These are phyloP conservation scores for Hemitrygon akajei DNA, from an alignment of 2,797 vertebrate species.

Conservation along the genomic window DNA sequence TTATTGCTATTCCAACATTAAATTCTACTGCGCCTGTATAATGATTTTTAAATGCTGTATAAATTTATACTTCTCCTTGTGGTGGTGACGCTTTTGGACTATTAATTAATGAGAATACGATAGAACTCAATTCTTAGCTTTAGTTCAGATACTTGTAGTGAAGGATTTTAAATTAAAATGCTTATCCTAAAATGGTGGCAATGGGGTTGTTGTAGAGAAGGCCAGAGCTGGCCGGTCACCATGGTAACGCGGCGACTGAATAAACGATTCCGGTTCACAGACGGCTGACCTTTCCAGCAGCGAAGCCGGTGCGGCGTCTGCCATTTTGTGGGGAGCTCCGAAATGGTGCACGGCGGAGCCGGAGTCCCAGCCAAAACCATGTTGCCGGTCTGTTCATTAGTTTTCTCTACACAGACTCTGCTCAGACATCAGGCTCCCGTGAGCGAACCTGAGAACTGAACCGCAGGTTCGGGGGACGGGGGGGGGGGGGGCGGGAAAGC, in stretches of 20 bases:
- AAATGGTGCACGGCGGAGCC: neutral
- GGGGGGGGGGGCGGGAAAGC: too few species aligned
- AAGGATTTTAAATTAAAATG: neutral
- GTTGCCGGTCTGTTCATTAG: neutral
- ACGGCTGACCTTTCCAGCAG: neutral
- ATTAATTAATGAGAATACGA: neutral
- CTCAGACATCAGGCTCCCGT: neutral
- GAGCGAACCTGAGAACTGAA: neutral
- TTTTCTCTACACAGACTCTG: neutral
- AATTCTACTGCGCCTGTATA: neutral
- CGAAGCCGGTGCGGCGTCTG: neutral
- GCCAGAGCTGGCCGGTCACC: neutral
- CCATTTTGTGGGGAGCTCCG: slow-evolving; percentile 8
- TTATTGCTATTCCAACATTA: too few species aligned
- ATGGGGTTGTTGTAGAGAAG: neutral
- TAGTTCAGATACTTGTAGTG: neutral
- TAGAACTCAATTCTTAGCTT: neutral
- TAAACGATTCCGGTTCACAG: neutral
- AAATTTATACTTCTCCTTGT: too few species aligned
- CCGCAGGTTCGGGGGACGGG: too few species aligned
- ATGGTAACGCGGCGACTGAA: neutral
- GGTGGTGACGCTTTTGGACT: neutral
- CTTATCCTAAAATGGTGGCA: neutral
- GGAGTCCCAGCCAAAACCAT: neutral
- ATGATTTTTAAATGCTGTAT: neutral